Conservation (phyloP, 2,888 invertebrate species). For the Thereva nobilitata region DNA sequence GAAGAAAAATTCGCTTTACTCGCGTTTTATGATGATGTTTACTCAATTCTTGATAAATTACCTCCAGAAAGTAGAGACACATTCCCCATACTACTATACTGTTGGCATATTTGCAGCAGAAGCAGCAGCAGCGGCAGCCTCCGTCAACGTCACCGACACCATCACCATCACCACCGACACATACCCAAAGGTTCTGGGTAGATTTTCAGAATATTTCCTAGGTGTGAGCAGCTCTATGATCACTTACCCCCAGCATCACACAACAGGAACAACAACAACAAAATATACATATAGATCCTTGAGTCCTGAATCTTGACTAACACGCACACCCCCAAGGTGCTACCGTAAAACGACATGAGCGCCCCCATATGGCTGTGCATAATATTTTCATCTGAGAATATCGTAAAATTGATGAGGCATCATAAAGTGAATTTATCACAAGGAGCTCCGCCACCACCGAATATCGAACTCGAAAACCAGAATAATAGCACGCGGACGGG, state of each 20-base stretch:
- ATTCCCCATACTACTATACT: neutral
- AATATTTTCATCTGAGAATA: conserved; percentile 19
- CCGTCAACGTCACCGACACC: too few species aligned
- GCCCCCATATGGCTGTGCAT: conserved; percentile 16
- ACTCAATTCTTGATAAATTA: conserved; percentile 44
- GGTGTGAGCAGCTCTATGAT: neutral
- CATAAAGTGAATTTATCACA: conserved; percentile 27
- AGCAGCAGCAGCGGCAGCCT: too few species aligned
- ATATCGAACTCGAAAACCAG: conserved; percentile 2
- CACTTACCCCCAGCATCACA: neutral
- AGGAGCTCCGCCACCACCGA: conserved; percentile 6
- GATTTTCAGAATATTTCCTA: neutral
- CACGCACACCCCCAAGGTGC: neutral
- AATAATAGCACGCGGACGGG: neutral
- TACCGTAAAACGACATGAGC: neutral
- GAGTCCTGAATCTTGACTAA: too few species aligned
- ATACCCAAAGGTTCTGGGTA: neutral
- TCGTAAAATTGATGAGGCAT: conserved; percentile 29
- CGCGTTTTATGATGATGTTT: conserved; percentile 45
- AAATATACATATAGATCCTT: neutral
- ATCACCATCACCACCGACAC: too few species aligned
- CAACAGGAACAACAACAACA: neutral
- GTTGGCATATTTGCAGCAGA: too few species aligned
- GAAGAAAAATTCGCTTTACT: conserved; percentile 42
- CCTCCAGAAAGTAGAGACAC: conserved; percentile 7